These are phyloP conservation scores for Grallaria varia DNA, from an alignment of 2,113 vertebrate species.

Conservation along the genomic window DNA sequence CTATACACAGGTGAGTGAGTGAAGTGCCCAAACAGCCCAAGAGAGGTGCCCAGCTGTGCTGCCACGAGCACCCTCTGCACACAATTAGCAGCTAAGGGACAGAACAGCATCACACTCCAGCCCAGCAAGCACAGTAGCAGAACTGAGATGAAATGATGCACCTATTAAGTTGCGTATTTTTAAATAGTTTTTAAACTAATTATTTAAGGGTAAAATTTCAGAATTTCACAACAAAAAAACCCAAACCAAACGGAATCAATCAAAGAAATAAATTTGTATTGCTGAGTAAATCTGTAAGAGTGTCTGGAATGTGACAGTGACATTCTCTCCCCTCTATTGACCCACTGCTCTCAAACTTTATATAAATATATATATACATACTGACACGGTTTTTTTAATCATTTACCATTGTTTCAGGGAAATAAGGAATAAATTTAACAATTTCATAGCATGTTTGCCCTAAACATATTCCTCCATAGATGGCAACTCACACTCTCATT, in stretches of 20 bases:
- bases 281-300: not conserved
- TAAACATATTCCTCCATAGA: not conserved
- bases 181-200: not conserved
- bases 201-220: not conserved
- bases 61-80: rapidly evolving
- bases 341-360: not conserved
- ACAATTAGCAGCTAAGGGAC: not conserved
- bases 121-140: not conserved
- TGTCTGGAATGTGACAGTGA: not conserved
- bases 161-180: not conserved
- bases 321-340: not conserved
- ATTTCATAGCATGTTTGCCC: not conserved
- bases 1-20: not conserved
- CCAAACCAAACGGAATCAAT: not conserved
- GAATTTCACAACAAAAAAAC: not conserved
- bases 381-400: not conserved
- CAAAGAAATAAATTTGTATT: not conserved
- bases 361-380: not conserved
- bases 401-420: not conserved
- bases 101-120: not conserved
- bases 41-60: not conserved
- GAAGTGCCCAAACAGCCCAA: not conserved
- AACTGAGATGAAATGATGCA: not conserved
- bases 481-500: not conserved
- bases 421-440: not conserved